These are phyloP conservation scores for Cyrtorhinus lividipennis DNA, from an alignment of 1,140 invertebrate species.

Conservation along the genomic window DNA sequence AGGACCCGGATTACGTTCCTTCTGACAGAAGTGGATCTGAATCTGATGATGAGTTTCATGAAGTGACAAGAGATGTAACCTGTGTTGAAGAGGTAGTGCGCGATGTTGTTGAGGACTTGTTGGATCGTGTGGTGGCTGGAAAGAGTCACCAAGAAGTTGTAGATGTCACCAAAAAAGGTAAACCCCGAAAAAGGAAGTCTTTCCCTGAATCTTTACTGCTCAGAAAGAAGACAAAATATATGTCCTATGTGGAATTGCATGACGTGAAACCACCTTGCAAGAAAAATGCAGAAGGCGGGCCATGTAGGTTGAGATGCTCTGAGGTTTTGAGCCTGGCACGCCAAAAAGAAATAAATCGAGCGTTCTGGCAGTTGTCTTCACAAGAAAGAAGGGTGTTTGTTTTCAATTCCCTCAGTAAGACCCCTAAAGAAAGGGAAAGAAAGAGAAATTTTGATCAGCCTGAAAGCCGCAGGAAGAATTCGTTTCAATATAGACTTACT, in stretches of 20 bases:
- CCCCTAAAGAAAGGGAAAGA: not conserved
- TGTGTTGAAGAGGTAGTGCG: too few relatives aligned
- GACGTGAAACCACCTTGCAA: not conserved
- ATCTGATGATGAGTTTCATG: too few relatives aligned
- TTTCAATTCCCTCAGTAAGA: not conserved
- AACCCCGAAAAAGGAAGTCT: not conserved
- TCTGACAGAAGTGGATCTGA: too few relatives aligned
- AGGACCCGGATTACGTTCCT: too few relatives aligned
- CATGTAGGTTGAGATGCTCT: not conserved
- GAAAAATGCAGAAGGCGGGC: not conserved
- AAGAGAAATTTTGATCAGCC: too few relatives aligned
- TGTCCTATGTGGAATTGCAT: not conserved
- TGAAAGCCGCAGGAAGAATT: constrained; percentile 9
- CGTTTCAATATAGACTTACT: constrained; percentile 3
- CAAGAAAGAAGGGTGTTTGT: not conserved
- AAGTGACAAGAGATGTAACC: too few relatives aligned
- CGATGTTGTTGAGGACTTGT: not conserved
- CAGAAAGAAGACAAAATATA: not conserved
- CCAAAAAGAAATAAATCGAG: not conserved
- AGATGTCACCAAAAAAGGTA: not conserved
- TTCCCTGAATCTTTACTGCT: not conserved
- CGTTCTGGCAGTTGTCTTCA: not conserved
- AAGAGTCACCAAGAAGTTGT: not conserved
- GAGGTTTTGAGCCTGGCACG: not conserved
- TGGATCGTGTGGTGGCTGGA: not conserved